Base-by-base conservation (phyloP, 2,888 invertebrate genomes). In the Dendrolimus houi region DNA sequence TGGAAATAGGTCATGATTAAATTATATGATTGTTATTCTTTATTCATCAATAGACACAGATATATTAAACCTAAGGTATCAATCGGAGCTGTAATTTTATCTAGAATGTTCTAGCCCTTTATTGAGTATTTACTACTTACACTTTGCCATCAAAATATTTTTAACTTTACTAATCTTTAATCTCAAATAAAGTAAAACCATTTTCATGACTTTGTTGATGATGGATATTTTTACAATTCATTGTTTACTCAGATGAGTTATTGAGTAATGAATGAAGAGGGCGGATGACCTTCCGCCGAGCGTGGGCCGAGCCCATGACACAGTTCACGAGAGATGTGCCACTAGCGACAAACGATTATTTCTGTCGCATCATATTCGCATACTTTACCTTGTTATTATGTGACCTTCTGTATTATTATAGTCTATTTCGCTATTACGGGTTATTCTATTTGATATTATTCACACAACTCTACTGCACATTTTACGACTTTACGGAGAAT, bases 231-330 rank as follows among this genome's bases (percentile, higher is more conserved):
- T 64, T 60, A 62, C 60, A 59, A 62, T 65, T 67, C 62, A 70
- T 72, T 66, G 63, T 67, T 66, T 68, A 65, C 66, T 58, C 47
- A 42, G 14, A 41, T 54, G 12, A 62, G 70, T 71, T 75, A 78
- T 79, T 76, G 77, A 76, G 79, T 79, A 77, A 77, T 73, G 73
- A 72, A 73, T 68, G 75, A 70, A 67, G 72, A 82, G 83, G 81
- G 80, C 81, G 75, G 79, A 57, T 77, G 87, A 84, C 89, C 89
- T 89, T 88, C 81, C 77, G 74, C 55, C 68, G 75, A 68, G 82
- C 85, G 89, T 88, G 84, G 88, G 88, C 74, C 62, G 85, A 82
- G 89, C 85, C 89, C 89, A 82, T 90, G 89, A 90, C 89, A 89
- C 84, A 88, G 80, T 83, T 88, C 74, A 75, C 75, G 75, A 80